Evolutionary conservation across 2,888 invertebrate species (phyloP), one percentile per base, ranked within the genome.

Genomic region (Romanomermis culicivorax): DNA sequence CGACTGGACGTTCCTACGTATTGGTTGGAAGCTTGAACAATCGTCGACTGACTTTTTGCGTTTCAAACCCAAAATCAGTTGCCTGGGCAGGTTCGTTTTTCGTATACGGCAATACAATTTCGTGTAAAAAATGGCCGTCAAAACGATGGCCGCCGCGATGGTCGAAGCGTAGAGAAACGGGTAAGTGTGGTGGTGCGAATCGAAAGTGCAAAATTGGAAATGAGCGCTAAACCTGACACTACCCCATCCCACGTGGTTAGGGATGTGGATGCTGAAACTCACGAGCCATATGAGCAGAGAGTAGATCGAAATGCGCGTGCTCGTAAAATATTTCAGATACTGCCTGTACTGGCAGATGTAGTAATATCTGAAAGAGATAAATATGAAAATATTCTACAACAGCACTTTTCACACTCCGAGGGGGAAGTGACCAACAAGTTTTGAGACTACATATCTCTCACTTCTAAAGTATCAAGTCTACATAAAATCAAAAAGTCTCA

Each of bases 221-320:
- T 27, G 4, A 2, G 3, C 11, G 24, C 51, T 51, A 25, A 30
- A 51, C 29, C 51, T 4, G n/a, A 29, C 51, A 3, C 3, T 3
- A 30, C 51, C 51, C 51, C 51, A 51, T n/a, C 51, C 51, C 2
- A 30, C 14, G 36, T 51, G 51, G 23, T 51, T 51, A 7, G 51
- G 51, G 20, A 51, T 20, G n/a, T 51, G 51, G 20, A 27, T 30
- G 20, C 7, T n/a, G 25, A 51, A 51, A 20, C 27, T 27, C 20
- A 29, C 3, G 7, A 30, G 4, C 51, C 51, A 51, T 7, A 20
- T 29, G 2, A 30, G 2, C 4, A 51, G 3, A 2, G n/a, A 4
- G 29, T 17, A 51, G 2, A 24, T n/a, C 7, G 23, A 4, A n/a
- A 51, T 30, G 14, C 51, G 51, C 3, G 20, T 2, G 4, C n/a